phyloP scores from a whole-genome alignment of 1,140 invertebrate species.

The Saccostrea glomerata region DNA sequence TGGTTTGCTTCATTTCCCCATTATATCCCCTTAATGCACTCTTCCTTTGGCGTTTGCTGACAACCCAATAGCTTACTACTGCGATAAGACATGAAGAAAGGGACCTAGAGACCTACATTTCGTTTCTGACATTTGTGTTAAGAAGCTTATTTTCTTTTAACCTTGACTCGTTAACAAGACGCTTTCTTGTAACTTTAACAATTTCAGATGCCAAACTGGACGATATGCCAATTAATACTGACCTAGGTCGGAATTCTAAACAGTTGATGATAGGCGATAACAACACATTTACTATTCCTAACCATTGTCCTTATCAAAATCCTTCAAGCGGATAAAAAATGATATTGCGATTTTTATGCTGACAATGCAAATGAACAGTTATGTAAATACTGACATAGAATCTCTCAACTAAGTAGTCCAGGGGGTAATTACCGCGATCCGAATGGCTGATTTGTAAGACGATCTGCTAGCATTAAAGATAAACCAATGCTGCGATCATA shows the following conservation, averaged over 20 bases:
- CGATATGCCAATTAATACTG: conserved; percentile 30
- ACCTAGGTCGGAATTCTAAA: conserved; percentile 28
- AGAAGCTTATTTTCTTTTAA: conserved; percentile 21
- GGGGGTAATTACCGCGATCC: background rate
- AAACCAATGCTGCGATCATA: background rate
- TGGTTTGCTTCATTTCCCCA: background rate
- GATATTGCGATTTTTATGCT: conserved; percentile 19
- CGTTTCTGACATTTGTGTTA: conserved; percentile 9
- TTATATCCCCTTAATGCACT: background rate
- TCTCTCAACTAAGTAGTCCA: background rate
- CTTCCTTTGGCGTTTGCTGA: background rate
- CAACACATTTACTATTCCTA: background rate
- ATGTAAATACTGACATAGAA: background rate
- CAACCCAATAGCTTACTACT: background rate
- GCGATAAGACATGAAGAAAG: background rate
- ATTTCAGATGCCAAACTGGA: conserved; percentile 1
- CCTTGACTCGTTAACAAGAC: conserved; percentile 27
- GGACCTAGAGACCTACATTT: conserved; percentile 16
- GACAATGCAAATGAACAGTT: conserved; percentile 5
- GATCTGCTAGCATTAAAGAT: background rate
- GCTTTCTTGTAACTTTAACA: conserved; percentile 1
- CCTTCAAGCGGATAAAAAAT: conserved; percentile 21
- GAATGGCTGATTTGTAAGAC: background rate
- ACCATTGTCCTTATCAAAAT: background rate
- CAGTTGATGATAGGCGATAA: background rate